phyloP scores from a whole-genome alignment of 2,113 vertebrate species.

The Anoplopoma fimbria region DNA sequence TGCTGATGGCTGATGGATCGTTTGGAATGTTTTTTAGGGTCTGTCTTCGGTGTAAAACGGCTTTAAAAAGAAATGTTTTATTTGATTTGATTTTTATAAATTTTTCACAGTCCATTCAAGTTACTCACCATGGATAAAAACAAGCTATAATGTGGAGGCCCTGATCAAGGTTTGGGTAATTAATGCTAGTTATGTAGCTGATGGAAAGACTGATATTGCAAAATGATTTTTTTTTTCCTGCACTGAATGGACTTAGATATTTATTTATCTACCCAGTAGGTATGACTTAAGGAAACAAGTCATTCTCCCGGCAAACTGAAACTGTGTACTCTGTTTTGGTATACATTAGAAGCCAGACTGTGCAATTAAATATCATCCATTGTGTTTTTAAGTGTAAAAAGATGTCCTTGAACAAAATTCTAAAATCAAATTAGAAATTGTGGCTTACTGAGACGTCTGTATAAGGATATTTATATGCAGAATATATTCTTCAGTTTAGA shows the following conservation, averaged over 20 bases:
- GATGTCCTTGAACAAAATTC: neutral
- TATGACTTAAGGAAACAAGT: neutral
- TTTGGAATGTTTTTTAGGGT: neutral
- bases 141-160: neutral
- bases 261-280: neutral
- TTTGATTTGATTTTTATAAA: too few species aligned
- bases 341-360: neutral
- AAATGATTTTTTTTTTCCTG: neutral
- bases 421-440: neutral
- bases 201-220: neutral
- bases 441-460: neutral
- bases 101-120: neutral
- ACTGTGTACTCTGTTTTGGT: neutral
- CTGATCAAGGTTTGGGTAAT: neutral
- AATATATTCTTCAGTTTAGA: neutral
- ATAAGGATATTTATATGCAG: neutral
- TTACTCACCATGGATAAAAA: neutral
- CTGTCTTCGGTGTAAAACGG: neutral
- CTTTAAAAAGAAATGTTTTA: too few species aligned
- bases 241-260: neutral
- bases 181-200: neutral
- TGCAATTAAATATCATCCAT: neutral
- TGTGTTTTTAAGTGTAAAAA: neutral
- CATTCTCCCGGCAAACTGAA: neutral
- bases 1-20: neutral